Evolutionary conservation across 1,140 invertebrate species (phyloP), one percentile per base, ranked within the genome.

Genomic region (Lerema accius): DNA sequence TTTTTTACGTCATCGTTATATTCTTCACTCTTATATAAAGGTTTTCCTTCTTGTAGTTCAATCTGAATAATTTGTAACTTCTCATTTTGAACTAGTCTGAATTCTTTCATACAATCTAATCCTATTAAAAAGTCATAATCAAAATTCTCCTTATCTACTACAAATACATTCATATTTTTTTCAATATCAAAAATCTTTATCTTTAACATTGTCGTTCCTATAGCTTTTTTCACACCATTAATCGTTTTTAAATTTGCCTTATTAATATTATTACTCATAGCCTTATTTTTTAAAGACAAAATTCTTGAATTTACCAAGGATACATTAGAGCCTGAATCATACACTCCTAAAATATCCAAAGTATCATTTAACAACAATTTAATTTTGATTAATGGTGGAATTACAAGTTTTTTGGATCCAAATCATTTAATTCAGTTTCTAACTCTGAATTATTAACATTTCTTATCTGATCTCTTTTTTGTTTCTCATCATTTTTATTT

Each of bases 211-310:
- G 60, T 39, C 32, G 73, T 32, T 17, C 69, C 73, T 46, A 14
- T 67, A 28, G 73, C 4, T 23, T 75, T 78, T 62, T 67, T 69
- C 14, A 69, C 67, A 43, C 65, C 71, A 76, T 73, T 79, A 71
- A 76, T 76, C 28, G 75, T 73, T 75, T 65, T 73, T 63, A 78
- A 69, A 39, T 64, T 65, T 62, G 55, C 35, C 9, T 6, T 65
- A 39, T 53, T 45, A 16, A 3, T 72, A 23, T 2, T 4, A 16
- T 16, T 7, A 35, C 0, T 14, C 5, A 6, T 5, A 26, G 17
- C 4, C 7, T 19, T 48, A 26, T 68, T 63, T 65, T 67, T 73
- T 45, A 79, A 11, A n/a, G 10, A 11, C n/a, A 63, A 32, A 59
- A 73, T 56, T 55, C 55, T 69, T 43, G 63, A 45, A 42, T 73